Base-by-base conservation (phyloP, 53 echinoderm and acorn worm species). In the Echinarachnius parma region DNA sequence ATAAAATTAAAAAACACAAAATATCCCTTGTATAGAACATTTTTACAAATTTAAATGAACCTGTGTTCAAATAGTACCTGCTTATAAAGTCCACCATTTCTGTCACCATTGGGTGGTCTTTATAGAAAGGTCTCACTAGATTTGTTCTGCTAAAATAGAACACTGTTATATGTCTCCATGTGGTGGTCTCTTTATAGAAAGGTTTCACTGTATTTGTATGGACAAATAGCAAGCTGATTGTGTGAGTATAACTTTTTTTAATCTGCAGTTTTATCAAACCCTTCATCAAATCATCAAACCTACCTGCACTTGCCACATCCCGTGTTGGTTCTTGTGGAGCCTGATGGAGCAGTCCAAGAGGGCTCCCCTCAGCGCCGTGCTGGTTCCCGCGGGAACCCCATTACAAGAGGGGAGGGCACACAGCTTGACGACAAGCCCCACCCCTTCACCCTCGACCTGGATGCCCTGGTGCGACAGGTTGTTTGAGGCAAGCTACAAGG, bases 391-490 rank as follows among this genome's bases (percentile, higher is more conserved):
- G 52, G 82, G 59, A 7, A 88, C 61, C 1, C 86, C 77, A 1
- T 82, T 63, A 33, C 83, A 82, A 0, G 67, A 66, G 19, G 98
- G 98, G 33, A 92, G 60, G 77, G 66, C 62, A 70, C 85, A 85
- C 4, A 98, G 81, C 31, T 87, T 98, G 48, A 88, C 79, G 4
- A 91, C 91, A 11, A 98, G 78, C 9, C 98, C 92, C 15, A 88
- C 84, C 52, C 92, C 85, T 35, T 88, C 88, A 0, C 77, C 83
- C 28, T 98, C 98, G 9, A 84, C 71, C 48, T 98, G 98, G 14
- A 98, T 82, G 3, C 98, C 98, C 77, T 98, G 98, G 77, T 88
- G 83, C 0, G 87, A 76, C 5, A 98, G 82, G 32, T 59, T 59
- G 34, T 75, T 61, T 19, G 75, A 58, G 13, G 76, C 53, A 7